Evolutionary conservation across 2,888 invertebrate genomes (phyloP), one percentile per base, ranked within the genome.

Genomic region (Ferdinandea cuprea): DNA sequence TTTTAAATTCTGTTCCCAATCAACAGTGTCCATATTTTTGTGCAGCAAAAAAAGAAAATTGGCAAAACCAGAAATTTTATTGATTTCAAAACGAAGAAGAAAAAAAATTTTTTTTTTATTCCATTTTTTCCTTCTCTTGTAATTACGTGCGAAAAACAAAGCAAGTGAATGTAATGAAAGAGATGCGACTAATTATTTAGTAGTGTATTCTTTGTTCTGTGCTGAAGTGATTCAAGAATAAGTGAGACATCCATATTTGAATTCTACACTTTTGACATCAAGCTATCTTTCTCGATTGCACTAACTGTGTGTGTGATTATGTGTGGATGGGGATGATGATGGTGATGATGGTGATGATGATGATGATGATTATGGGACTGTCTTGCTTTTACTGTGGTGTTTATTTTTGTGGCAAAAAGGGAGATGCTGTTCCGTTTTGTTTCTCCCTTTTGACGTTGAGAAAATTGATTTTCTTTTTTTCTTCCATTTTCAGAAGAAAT

Each of bases 91-190:
- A 37, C 15, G 63, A 65, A 69, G 58, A 71, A 56, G 21, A n/a
- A n/a, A n/a, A n/a, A n/a, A n/a, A n/a, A 72, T 30, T 37, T 78
- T 81, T 71, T 66, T 76, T 58, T 76, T 69, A 58, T 44, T 52
- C 37, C 52, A 69, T 74, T 74, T 71, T n/a, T 52, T 52, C 59
- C 54, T 63, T 52, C 50, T 37, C 21, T 71, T 66, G 71, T 61
- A 42, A 61, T 72, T 71, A 65, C 61, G 80, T 81, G 69, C 65
- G 54, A 74, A 37, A 35, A 71, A 76, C 2, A 71, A 56, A 42
- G 42, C 28, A 76, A 81, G 71, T 81, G 76, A 76, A 72, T 81
- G 76, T 71, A 76, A 81, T 35, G 59, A 72, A 25, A 59, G 76
- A 66, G 76, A 81, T 76, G 54, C n/a, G 40, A 9, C 19, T 46